Evolutionary conservation across 2,113 vertebrate genomes (phyloP), one percentile per base, ranked within the genome.

Genomic region (Rutilus rutilus): DNA sequence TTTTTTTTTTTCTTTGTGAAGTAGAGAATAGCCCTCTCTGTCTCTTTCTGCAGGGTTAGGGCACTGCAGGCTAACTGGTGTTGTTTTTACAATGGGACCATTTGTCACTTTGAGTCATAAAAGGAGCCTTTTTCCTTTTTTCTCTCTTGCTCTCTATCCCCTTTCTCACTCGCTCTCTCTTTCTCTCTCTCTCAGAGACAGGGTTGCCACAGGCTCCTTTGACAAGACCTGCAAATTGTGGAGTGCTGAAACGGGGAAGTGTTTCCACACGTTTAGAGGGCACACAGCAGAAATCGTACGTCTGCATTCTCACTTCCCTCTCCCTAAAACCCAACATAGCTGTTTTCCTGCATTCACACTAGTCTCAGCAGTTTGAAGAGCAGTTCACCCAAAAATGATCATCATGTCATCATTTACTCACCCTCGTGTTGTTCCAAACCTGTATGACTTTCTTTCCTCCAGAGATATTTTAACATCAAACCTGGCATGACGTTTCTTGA

Each of bases 191-290:
- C 23, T 65, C 91, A 99, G 97, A 81, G 97, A 98, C 93, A 99
- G 98, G 93, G 97, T 99, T 91, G 97, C 97, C 88, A 99, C 98
- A 0, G 97, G 96, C 81, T 99, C 98, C 59, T 99, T 99, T 86
- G 98, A 99, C 89, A 99, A 97, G 91, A 99, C 97, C 71, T 98
- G 97, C 92, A 98, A 95, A 91, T 89, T 99, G 71, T 99, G 98
- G 98, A 97, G 96, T 85, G 93, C 93, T 0, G 96, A 97, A 89
- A 97, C 97, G 2, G 97, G 97, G 84, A 94, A 96, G 92, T 99
- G 97, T 90, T 98, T 95, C 79, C 92, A 99, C 84, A 98, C 96
- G 25, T 97, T 97, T 83, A 93, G 94, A 45, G 97, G 98, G 80
- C 97, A 99, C 52, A 94, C 77, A 2, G 97, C 97, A 86, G 97